Base-by-base conservation (phyloP, 2,113 vertebrate genomes). In the Echinops telfairi region DNA sequence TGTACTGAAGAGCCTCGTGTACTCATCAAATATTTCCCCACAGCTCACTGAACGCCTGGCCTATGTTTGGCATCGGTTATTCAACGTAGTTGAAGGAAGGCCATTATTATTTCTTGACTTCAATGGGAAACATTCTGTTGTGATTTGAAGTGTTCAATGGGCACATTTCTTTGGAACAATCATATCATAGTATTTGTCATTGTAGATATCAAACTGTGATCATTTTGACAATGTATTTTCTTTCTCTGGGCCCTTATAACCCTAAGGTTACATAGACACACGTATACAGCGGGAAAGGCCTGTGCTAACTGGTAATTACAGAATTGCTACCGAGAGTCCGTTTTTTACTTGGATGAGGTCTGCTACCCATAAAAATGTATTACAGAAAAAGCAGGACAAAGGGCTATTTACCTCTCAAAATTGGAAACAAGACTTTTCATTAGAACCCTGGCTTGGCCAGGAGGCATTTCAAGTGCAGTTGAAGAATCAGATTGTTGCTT, bases 11-110 rank as follows among this genome's bases (percentile, higher is more conserved):
- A 86, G 66, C 17, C 80, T 9, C 22, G 78, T 68, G 86, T 86
- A 81, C 57, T 88, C 81, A 82, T 53, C 71, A 89, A 92, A 85
- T 96, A 87, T 92, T 94, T 91, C 43, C 89, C 73, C 92, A 89
- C 58, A 94, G 71, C 40, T 38, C 81, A 90, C 73, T 31, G 29
- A 78, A 73, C 86, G 57, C n/a, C 90, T 82, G 57, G 20, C 70
- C 66, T 84, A 43, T 43, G 36, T 6, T 73, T 43, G 84, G 12
- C 62, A 91, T 11, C 82, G n/a, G 78, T 96, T 86, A 82, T 86
- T 89, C 82, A 71, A 80, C 88, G 94, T 81, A 86, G 57, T 71
- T 88, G 73, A 96, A 95, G 78, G 27, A 88, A 94, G 77, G 47
- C 38, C 75, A 79, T 89, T 89, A 87, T 87, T 12, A 36, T 47